phyloP scores from a whole-genome alignment of 2,888 invertebrate species.

The Glyphotaelius pellucidus region DNA sequence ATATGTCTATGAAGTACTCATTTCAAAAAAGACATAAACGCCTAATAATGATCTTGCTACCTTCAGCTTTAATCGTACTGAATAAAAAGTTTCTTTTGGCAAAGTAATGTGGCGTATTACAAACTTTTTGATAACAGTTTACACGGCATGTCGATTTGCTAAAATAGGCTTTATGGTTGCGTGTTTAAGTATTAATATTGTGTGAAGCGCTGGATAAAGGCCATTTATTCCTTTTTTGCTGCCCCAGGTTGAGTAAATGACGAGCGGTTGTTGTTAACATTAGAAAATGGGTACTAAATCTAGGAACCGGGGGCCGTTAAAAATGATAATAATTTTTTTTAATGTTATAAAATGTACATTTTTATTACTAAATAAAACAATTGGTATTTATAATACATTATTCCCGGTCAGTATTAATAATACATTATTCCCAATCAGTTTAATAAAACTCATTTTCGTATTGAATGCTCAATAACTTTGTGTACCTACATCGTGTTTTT shows the following conservation, averaged over 20 bases:
- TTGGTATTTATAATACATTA: too few species aligned
- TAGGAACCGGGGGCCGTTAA: background rate
- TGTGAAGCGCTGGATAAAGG: background rate
- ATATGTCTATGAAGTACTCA: constrained; percentile 39
- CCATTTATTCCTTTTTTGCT: constrained; percentile 49
- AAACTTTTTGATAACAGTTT: background rate
- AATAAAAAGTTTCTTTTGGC: background rate
- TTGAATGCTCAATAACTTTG: too few species aligned
- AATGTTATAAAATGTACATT: too few species aligned
- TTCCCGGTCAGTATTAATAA: too few species aligned
- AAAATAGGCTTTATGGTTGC: background rate
- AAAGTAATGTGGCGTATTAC: background rate
- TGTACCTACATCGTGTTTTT: too few species aligned
- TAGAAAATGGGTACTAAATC: constrained; percentile 27
- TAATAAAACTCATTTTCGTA: too few species aligned
- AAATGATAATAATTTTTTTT: background rate
- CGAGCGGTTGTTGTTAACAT: constrained; percentile 55
- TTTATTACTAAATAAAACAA: too few species aligned
- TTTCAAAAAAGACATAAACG: constrained; percentile 29
- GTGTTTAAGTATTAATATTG: constrained; percentile 18
- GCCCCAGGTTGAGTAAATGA: constrained; percentile 58
- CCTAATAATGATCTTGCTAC: background rate
- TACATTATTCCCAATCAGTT: too few species aligned
- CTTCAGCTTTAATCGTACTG: background rate
- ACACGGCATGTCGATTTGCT: background rate